phyloP scores from a whole-genome alignment of 2,113 vertebrate species.

The Mesoclemmys tuberculata region DNA sequence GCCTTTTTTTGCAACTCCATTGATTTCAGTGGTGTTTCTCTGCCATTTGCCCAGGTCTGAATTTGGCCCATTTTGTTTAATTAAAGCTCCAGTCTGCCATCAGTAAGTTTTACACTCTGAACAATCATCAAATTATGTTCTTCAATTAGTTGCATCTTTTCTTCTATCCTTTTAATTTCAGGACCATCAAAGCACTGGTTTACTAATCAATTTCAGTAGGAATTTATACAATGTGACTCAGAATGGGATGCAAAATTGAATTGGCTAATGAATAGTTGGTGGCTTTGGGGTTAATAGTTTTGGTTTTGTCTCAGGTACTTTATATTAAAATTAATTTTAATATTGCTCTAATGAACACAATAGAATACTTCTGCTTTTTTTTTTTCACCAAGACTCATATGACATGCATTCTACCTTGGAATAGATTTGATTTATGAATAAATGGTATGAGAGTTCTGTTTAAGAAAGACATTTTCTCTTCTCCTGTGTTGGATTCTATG shows the following conservation, averaged over 20 bases:
- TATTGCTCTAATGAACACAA: conserved; percentile 67
- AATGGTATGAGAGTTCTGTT: conserved; percentile 42
- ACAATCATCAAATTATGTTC: conserved; percentile 71
- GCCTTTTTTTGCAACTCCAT: not conserved
- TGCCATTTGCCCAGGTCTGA: conserved; percentile 27
- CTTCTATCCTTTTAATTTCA: conserved; percentile 80
- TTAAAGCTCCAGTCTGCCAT: conserved; percentile 74
- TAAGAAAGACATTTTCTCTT: conserved; percentile 41
- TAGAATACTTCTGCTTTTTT: conserved; percentile 62
- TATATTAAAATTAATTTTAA: conserved; percentile 79
- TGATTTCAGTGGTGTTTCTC: conserved; percentile 50
- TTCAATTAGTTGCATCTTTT: conserved; percentile 74
- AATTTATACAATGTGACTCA: conserved; percentile 81
- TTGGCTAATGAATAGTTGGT: conserved; percentile 83
- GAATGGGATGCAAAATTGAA: conserved; percentile 83
- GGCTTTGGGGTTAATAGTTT: conserved; percentile 81
- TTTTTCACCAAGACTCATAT: not conserved
- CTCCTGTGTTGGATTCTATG: not conserved
- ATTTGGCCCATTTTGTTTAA: conserved; percentile 74
- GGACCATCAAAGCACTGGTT: conserved; percentile 78
- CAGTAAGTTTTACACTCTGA: conserved; percentile 62
- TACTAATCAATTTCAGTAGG: conserved; percentile 84
- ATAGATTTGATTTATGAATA: conserved; percentile 58
- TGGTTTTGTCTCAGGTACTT: conserved; percentile 78
- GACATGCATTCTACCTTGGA: conserved; percentile 48